These are phyloP conservation scores for Eurystomus glaucurus DNA, from an alignment of 2,797 vertebrate species.

Conservation along the genomic window DNA sequence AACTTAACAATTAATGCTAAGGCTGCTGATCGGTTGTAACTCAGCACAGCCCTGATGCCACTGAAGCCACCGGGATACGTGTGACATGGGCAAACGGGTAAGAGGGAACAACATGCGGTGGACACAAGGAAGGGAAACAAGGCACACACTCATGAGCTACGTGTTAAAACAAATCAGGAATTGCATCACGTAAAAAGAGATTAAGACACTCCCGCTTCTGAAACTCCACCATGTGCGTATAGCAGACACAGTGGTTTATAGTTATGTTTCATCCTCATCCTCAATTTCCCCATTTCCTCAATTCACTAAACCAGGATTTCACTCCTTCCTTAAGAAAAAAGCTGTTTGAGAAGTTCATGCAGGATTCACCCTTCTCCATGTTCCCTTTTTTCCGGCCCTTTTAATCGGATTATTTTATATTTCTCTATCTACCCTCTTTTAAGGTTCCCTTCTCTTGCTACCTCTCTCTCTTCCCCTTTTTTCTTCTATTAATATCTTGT, in stretches of 20 bases:
- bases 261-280: background rate
- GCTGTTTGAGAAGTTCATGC: background rate
- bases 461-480: background rate
- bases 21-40: background rate
- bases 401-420: background rate
- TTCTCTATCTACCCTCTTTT: background rate
- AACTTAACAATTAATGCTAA: background rate
- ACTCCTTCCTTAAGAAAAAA: background rate
- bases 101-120: conserved; percentile 21
- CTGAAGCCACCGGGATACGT: background rate
- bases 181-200: background rate
- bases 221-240: rapidly evolving
- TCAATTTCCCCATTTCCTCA: background rate
- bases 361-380: background rate
- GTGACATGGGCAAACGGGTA: background rate
- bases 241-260: background rate
- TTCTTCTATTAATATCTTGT: background rate
- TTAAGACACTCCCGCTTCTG: background rate
- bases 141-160: background rate
- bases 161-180: background rate
- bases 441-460: background rate
- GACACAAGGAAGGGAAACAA: background rate
- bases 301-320: background rate
- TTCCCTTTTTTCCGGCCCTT: background rate
- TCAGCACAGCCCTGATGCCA: background rate